These are phyloP conservation scores for Riparia riparia DNA, from an alignment of 2,113 vertebrate genomes.

Conservation along the genomic window DNA sequence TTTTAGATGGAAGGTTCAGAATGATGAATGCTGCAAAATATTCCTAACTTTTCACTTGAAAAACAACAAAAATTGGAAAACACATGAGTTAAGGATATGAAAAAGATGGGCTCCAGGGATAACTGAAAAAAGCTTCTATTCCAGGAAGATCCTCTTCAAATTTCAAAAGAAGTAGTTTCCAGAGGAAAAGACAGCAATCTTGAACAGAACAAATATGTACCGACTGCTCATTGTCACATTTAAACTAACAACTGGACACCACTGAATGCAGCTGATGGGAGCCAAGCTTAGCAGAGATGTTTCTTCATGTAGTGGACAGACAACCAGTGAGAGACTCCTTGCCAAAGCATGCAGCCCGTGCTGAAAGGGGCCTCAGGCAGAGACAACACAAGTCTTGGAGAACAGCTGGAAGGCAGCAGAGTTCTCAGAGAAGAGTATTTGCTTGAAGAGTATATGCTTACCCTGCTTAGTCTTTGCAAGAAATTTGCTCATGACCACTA, in stretches of 20 bases:
- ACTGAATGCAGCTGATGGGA: not conserved
- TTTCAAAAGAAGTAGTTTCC: not conserved
- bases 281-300: not conserved
- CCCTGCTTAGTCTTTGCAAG: not conserved
- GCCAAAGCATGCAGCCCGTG: not conserved
- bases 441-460: not conserved
- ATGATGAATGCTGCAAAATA: not conserved
- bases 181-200: not conserved
- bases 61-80: not conserved
- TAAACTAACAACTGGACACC: not conserved
- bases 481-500: not conserved
- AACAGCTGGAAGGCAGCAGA: not conserved
- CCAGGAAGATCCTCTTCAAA: not conserved
- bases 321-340: not conserved
- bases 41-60: not conserved
- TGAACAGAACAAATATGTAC: not conserved
- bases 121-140: not conserved
- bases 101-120: not conserved
- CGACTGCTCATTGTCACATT: not conserved
- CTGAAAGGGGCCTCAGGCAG: not conserved
- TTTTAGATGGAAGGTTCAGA: not conserved
- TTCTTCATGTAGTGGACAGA: not conserved
- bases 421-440: not conserved
- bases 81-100: not conserved
- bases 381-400: not conserved